Evolutionary conservation across 2,113 vertebrate genomes (phyloP).

Genomic region (Oenanthe melanoleuca): DNA sequence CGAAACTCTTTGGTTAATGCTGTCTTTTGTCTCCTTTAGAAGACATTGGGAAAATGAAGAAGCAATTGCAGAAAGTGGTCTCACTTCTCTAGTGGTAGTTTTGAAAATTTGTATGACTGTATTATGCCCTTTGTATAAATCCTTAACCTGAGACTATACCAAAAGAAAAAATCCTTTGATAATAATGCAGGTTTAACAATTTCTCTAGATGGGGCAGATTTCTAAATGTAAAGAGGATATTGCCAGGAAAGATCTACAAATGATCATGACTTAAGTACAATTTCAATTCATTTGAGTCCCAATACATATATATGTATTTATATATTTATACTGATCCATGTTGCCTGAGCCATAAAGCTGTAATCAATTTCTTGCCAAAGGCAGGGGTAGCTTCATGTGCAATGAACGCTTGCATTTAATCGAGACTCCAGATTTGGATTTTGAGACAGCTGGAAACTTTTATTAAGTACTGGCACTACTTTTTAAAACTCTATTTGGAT

Average conservation of each 20-base stretch:
- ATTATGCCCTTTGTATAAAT: background rate
- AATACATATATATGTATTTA: background rate
- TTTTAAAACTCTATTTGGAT: slow-evolving; percentile 49
- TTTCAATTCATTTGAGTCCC: background rate
- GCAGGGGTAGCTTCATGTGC: background rate
- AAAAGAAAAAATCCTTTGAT: slow-evolving; percentile 15
- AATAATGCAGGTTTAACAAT: background rate
- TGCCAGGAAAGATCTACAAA: slow-evolving; percentile 37
- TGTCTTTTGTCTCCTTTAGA: background rate
- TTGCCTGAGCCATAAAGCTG: background rate
- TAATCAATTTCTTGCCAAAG: slow-evolving; percentile 33
- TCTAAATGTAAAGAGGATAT: background rate
- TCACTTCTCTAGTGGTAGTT: background rate
- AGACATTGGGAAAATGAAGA: background rate
- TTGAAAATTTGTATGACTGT: background rate
- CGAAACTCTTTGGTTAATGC: background rate
- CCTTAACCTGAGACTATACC: background rate
- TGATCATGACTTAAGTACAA: background rate
- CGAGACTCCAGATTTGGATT: slow-evolving; percentile 21
- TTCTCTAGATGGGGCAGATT: background rate
- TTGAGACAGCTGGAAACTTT: slow-evolving; percentile 64
- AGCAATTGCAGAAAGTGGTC: background rate
- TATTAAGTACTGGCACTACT: slow-evolving; percentile 58
- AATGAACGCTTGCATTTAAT: slow-evolving; percentile 27
- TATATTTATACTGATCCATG: background rate